phyloP scores from a whole-genome alignment of 2,888 invertebrate species.

The Rhamphomyia laevipes region DNA sequence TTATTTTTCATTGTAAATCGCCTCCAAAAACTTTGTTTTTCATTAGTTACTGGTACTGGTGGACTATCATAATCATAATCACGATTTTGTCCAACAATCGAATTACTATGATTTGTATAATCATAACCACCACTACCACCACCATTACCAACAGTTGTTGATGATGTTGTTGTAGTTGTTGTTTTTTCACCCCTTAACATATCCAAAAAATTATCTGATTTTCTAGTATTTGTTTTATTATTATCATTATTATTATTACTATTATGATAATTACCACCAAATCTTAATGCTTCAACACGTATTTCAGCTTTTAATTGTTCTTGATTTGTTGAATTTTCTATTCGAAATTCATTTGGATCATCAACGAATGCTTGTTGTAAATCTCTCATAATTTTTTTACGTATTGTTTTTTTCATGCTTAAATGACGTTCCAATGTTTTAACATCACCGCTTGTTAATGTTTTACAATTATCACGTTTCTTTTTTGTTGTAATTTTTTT shows the following conservation, averaged over 20 bases:
- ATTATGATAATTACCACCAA: constrained; percentile 29
- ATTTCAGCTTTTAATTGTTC: constrained; percentile 56
- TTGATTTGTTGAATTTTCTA: constrained; percentile 53
- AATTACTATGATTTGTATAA: constrained; percentile 14
- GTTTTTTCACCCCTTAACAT: constrained; percentile 47
- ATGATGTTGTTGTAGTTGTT: constrained; percentile 26
- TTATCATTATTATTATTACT: constrained; percentile 25
- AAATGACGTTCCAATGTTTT: constrained; percentile 68
- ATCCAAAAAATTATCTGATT: constrained; percentile 48
- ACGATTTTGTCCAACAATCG: constrained; percentile 34
- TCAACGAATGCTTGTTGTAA: constrained; percentile 63
- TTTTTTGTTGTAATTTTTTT: constrained; percentile 31
- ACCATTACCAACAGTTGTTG: constrained; percentile 19
- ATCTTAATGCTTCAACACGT: constrained; percentile 54
- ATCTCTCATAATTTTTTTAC: constrained; percentile 76
- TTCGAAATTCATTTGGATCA: constrained; percentile 59
- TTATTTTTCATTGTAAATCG: constrained; percentile 58
- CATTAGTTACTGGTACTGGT: constrained; percentile 36
- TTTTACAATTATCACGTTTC: constrained; percentile 56
- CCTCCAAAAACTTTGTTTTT: constrained; percentile 56
- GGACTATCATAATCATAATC: constrained; percentile 34
- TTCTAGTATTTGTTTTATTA: constrained; percentile 38
- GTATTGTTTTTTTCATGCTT: constrained; percentile 77
- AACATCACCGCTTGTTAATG: constrained; percentile 52
- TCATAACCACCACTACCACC: constrained; percentile 14